phyloP scores from a whole-genome alignment of 1,140 invertebrate genomes.

The Schlechtendalia chinensis region DNA sequence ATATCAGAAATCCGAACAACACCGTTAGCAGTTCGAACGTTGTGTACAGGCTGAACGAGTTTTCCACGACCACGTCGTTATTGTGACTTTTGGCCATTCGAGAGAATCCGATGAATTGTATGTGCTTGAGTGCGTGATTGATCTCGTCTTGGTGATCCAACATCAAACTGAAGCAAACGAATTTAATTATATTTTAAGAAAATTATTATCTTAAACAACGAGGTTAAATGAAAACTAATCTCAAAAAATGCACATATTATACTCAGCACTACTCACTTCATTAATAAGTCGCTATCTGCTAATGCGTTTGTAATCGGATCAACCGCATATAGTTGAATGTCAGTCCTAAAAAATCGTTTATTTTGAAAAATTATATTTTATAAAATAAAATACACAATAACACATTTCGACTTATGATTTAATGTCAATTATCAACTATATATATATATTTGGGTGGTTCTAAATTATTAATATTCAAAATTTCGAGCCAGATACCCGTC shows the following conservation, averaged over 20 bases:
- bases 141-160: conserved; percentile 30
- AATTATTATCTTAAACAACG: not conserved
- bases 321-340: conserved; percentile 80
- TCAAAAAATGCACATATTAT: not conserved
- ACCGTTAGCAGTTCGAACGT: conserved; percentile 22
- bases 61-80: conserved; percentile 16
- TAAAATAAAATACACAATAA: no score
- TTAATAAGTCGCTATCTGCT: conserved; percentile 73
- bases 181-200: not conserved
- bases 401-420: no score
- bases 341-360: conserved; percentile 66
- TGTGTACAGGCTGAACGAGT: conserved; percentile 31
- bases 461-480: no score
- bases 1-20: conserved; percentile 72
- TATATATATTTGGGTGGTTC: no score
- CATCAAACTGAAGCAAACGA: conserved; percentile 8
- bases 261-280: conserved; percentile 53
- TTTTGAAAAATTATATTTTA: no score
- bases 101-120: conserved; percentile 33
- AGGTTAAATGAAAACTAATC: no score
- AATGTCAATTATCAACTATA: no score
- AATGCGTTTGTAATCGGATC: conserved; percentile 76
- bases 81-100: conserved; percentile 15
- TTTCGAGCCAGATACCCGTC: no score
- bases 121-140: not conserved